Evolutionary conservation across 2,888 invertebrate species (phyloP), one percentile per base, ranked within the genome.

Genomic region (Scaptomyza flava): DNA sequence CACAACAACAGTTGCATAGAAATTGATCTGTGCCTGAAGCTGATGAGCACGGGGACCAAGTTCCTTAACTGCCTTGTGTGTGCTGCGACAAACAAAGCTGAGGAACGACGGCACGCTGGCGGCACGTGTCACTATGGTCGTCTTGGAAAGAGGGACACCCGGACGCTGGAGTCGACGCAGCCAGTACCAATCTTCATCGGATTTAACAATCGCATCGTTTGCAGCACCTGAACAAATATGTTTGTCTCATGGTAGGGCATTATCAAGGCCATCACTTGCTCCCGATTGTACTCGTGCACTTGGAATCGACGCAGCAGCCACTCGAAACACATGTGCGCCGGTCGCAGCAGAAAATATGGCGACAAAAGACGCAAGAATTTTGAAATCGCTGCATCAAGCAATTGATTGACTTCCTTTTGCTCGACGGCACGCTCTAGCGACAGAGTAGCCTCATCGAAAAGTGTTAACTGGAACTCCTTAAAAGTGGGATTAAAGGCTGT

Each of bases 201-300:
- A 41, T 7, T 94, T 20, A 93, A 93, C 11, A 98, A 90, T 56
- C 95, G 93, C 80, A 96, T 89, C 1, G 98, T 93, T 91, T 98
- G 97, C 1, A 99, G 90, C 51, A 97, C 94, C 81, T 94, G 92
- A 0, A 96, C 95, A 92, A 99, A 99, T 70, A 97, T 95, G 76
- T 96, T 96, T 0, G 98, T 97, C 87, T 98, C 97, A 91, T 99
- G 98, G 90, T 98, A 99, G 0, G 99, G 99, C 58, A 99, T 91
- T 59, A 97, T 96, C 8, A 97, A 93, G 68, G 95, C 93, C 83
- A 99, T 93, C 42, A 99, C 93, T 0, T 95, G 95, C 87, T 97
- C 95, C 60, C 95, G 94, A 89, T 99, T 99, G 91, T 96, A 99
- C 57, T 96, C 94, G 84, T 99, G 96, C 68, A 99, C 96, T 75